Conservation (phyloP, 2,797 vertebrate species). For the Anabas testudineus region DNA sequence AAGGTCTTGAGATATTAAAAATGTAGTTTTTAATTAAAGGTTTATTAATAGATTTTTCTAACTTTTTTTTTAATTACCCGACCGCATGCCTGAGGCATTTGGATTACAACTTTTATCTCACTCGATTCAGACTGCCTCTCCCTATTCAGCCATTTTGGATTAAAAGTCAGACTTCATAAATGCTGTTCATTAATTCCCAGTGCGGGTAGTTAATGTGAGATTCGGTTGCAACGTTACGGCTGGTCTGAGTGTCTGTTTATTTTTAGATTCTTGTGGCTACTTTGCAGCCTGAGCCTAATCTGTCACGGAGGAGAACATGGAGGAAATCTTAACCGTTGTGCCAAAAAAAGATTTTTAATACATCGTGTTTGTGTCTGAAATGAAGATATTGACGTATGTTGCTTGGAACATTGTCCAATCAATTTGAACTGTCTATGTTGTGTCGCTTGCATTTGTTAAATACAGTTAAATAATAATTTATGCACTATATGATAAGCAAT, state of each 20-base stretch:
- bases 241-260: slow-evolving; percentile 72
- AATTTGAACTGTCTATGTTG: slow-evolving; percentile 13
- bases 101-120: slow-evolving; percentile 85
- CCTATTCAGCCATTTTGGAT: slow-evolving; percentile 81
- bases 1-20: slow-evolving; percentile 88
- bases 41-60: slow-evolving; percentile 88
- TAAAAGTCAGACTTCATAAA: slow-evolving; percentile 84
- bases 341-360: slow-evolving; percentile 49
- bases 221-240: slow-evolving; percentile 67
- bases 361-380: slow-evolving; percentile 40
- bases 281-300: slow-evolving; percentile 68
- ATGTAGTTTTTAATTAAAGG: slow-evolving; percentile 89
- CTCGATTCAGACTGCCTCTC: slow-evolving; percentile 79
- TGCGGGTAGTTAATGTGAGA: slow-evolving; percentile 74
- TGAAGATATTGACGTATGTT: slow-evolving; percentile 41
- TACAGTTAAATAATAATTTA: neutral
- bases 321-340: slow-evolving; percentile 67
- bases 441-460: too few relatives aligned
- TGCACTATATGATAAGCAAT: neutral
- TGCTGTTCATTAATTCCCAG: slow-evolving; percentile 82
- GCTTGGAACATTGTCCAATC: slow-evolving; percentile 23
- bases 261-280: slow-evolving; percentile 76
- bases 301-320: slow-evolving; percentile 66
- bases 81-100: slow-evolving; percentile 82
- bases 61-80: slow-evolving; percentile 87